Evolutionary conservation across 2,797 vertebrate genomes (phyloP).

Genomic region (Semotilus atromaculatus): DNA sequence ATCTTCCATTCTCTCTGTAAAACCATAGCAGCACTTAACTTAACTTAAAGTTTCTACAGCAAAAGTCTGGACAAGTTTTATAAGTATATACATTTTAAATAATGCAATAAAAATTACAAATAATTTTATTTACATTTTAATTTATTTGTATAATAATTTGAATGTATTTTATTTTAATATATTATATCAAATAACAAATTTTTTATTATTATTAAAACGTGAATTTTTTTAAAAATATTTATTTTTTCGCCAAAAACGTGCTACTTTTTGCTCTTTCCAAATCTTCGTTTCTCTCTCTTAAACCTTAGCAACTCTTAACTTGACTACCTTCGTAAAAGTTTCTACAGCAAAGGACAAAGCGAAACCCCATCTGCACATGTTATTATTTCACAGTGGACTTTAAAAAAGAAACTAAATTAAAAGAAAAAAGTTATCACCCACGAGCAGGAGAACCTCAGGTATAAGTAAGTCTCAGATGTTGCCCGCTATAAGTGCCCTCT

Average conservation of each 20-base stretch:
- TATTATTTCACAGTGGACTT: neutral
- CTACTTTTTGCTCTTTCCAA: neutral
- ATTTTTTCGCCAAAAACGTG: too few relatives aligned
- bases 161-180: neutral
- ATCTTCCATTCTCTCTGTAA: neutral
- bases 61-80: neutral
- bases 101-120: too few relatives aligned
- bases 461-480: neutral
- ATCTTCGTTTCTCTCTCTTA: neutral
- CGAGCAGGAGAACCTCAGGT: neutral
- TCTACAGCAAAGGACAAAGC: neutral
- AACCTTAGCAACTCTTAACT: neutral
- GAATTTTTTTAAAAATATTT: too few relatives aligned
- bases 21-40: neutral
- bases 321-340: neutral
- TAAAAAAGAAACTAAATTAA: neutral
- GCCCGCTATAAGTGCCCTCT: conserved; percentile 12
- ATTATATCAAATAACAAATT: too few relatives aligned
- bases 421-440: conserved; percentile 10
- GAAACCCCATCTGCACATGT: neutral
- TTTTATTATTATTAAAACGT: too few relatives aligned
- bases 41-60: neutral
- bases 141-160: neutral
- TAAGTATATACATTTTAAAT: neutral
- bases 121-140: rapidly evolving